Conservation (phyloP, 2,113 vertebrate genomes). For the Prolemur simus region DNA sequence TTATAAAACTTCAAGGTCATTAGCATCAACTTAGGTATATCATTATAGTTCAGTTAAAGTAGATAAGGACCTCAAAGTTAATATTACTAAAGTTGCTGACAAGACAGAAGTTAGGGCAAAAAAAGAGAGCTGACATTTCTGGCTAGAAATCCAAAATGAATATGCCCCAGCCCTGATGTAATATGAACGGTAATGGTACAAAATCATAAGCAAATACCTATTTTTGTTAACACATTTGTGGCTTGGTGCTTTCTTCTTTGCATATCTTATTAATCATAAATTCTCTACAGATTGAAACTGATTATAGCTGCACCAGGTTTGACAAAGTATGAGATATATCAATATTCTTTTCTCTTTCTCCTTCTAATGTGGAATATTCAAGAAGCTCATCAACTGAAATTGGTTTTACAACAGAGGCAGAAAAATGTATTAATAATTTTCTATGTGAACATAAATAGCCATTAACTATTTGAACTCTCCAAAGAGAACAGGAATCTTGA, state of each 20-base stretch:
- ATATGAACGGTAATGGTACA: neutral
- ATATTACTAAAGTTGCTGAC: neutral
- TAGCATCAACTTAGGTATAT: neutral
- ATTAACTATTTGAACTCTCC: neutral
- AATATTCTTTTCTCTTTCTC: neutral
- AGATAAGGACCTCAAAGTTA: neutral
- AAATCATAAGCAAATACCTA: neutral
- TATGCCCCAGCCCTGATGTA: too few relatives aligned
- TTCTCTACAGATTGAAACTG: neutral
- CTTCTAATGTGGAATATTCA: neutral
- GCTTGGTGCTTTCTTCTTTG: neutral
- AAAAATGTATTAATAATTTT: slow-evolving; percentile 12
- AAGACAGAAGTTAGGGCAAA: neutral
- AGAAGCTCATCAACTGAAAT: neutral
- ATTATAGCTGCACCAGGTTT: neutral
- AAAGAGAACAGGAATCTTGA: neutral
- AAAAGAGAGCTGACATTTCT: neutral
- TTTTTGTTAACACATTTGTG: neutral
- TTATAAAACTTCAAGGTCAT: neutral
- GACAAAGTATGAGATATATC: neutral
- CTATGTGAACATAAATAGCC: neutral
- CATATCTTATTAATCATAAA: neutral
- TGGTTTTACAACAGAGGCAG: neutral
- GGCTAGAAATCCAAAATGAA: neutral
- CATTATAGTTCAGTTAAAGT: neutral